Evolutionary conservation across 2,797 vertebrate genomes (phyloP).

Genomic region (Caiman crocodilus): DNA sequence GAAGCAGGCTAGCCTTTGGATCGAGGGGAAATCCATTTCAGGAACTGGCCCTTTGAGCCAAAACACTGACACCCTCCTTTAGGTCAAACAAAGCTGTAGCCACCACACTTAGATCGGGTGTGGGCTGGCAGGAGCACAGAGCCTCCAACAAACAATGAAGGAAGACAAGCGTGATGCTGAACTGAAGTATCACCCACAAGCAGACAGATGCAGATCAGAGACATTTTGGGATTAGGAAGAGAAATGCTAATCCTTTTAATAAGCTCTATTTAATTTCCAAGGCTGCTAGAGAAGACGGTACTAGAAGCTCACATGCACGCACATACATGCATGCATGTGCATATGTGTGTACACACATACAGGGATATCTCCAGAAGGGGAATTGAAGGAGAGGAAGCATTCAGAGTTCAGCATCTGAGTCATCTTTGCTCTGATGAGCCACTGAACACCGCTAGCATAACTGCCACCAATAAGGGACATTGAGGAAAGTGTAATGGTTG

Average conservation of each 20-base stretch:
- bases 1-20: background rate
- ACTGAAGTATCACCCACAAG: background rate
- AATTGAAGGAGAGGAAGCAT: background rate
- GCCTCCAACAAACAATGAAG: background rate
- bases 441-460: background rate
- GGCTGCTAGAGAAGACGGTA: background rate
- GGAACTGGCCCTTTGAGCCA: background rate
- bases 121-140: background rate
- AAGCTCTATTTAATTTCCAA: background rate
- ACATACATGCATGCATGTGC: background rate
- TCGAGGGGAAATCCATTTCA: no score
- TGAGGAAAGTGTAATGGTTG: no score
- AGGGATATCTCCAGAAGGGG: background rate
- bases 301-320: background rate
- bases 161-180: background rate
- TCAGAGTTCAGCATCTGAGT: background rate
- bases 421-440: background rate
- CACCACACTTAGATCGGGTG: background rate
- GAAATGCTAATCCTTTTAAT: background rate
- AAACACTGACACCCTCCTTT: background rate
- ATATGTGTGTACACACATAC: background rate
- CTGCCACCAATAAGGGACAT: background rate
- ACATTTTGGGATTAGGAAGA: background rate
- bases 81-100: background rate
- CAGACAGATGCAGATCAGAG: background rate